These are phyloP conservation scores for Ennomos quercinarius DNA, from an alignment of 2,888 invertebrate species.

Conservation along the genomic window DNA sequence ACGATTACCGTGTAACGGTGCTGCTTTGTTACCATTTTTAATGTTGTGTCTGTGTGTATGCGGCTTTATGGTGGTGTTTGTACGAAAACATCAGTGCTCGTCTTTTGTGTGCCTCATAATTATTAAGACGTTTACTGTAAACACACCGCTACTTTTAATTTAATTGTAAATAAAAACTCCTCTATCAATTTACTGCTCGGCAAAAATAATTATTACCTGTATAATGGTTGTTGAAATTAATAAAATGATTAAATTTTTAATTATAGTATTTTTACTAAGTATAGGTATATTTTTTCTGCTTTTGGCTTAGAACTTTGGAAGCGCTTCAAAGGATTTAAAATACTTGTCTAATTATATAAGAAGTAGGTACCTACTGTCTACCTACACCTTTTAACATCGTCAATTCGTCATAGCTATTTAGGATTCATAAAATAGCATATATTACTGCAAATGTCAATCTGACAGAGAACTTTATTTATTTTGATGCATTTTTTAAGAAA, in stretches of 20 bases:
- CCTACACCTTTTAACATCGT: too few species aligned
- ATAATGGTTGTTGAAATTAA: background rate
- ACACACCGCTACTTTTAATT: slow-evolving; percentile 12
- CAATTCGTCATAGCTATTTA: too few species aligned
- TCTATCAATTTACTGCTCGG: background rate
- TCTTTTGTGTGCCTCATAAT: slow-evolving; percentile 25
- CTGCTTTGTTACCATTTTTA: slow-evolving; percentile 54
- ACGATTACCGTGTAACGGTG: slow-evolving; percentile 62
- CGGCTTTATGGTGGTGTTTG: slow-evolving; percentile 39
- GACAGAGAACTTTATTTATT: too few species aligned
- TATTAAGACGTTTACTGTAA: slow-evolving; percentile 2
- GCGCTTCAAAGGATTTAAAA: too few species aligned
- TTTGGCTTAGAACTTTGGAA: too few species aligned
- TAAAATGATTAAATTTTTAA: background rate
- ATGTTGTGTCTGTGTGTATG: slow-evolving; percentile 29
- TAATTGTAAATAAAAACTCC: slow-evolving; percentile 15
- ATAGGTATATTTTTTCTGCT: too few species aligned
- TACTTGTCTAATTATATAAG: too few species aligned
- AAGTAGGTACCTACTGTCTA: too few species aligned
- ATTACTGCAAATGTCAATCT: too few species aligned
- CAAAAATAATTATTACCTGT: background rate
- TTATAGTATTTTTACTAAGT: too few species aligned
- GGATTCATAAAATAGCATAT: too few species aligned
- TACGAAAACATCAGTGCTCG: slow-evolving; percentile 41
- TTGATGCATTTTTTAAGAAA: too few species aligned